These are phyloP conservation scores for Lypha dubia DNA, from an alignment of 2,888 invertebrate genomes.

Conservation along the genomic window DNA sequence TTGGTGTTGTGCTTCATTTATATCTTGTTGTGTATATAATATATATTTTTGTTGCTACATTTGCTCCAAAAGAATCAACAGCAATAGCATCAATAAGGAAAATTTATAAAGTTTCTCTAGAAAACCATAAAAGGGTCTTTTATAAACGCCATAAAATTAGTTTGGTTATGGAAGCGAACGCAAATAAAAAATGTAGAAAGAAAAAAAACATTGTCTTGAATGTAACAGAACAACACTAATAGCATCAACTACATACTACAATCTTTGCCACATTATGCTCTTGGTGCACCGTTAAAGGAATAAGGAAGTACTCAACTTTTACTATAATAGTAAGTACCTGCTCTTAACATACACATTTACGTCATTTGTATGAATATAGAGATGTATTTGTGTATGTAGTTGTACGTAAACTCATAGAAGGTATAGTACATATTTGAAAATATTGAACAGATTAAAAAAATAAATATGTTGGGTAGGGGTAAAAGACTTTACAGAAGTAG, in stretches of 20 bases:
- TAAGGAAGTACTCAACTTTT: constrained; percentile 73
- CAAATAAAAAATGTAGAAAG: constrained; percentile 6
- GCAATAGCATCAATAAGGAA: constrained; percentile 36
- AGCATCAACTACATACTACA: constrained; percentile 23
- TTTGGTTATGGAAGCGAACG: constrained; percentile 42
- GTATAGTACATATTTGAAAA: constrained; percentile 5
- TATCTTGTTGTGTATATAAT: constrained; percentile 1
- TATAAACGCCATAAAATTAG: constrained; percentile 72
- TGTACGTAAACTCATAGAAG: constrained; percentile 4
- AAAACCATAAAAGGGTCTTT: constrained; percentile 74
- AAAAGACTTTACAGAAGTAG: not conserved
- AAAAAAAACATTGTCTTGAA: constrained; percentile 24
- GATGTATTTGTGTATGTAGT: too few relatives aligned
- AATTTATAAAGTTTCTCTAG: constrained; percentile 68
- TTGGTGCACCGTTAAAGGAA: constrained; percentile 74
- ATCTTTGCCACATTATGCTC: constrained; percentile 51
- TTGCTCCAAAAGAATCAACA: constrained; percentile 43
- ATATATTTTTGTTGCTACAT: constrained; percentile 35
- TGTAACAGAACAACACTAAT: constrained; percentile 8
- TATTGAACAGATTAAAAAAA: constrained; percentile 4
- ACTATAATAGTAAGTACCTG: constrained; percentile 72
- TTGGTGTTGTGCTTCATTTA: constrained; percentile 28
- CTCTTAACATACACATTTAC: constrained; percentile 20
- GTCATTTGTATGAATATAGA: too few relatives aligned
- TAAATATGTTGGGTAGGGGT: not conserved